Base-by-base conservation (phyloP, 1,140 invertebrate species). In the Meloidogyne hapla region DNA sequence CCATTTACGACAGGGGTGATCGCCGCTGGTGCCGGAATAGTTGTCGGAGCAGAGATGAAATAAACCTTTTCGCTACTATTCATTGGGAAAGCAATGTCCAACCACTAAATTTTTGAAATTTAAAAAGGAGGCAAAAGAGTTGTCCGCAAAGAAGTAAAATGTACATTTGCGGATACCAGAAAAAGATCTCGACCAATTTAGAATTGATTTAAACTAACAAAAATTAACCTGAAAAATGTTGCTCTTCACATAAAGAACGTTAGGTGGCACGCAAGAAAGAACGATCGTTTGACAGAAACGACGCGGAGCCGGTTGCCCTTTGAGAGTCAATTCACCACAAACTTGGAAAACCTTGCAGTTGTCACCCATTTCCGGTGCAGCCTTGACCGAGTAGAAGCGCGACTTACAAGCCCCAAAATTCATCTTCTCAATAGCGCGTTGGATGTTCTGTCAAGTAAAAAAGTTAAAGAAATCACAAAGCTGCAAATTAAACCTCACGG, bases 251-350 rank as follows among this genome's bases (percentile, higher is more conserved):
- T 78, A 78, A 15, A 74, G 61, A 2, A 61, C 33, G 23, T 77
- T 78, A 18, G 77, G 65, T 23, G 77, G 38, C 10, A 71, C 77
- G 10, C 66, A 56, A 8, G 48, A 77, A 38, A 78, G 66, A n/a
- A 78, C 69, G 15, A 78, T 61, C 6, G 45, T 79, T 65, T 78
- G 77, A 28, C 79, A 25, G 64, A 78, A 78, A 26, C 77, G 75
- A 18, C 67, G 77, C 13, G 76, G 76, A 12, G 38, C 8, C 12
- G 42, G 42, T 23, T 26, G 45, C 8, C 64, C 56, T 21, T 40
- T 40, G 28, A 79, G 45, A 23, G 77, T 38, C 65, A 78, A 13
- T n/a, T 78, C 77, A 63, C 77, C 77, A 38, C 77, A 78, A 71
- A 78, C 77, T 63, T 78, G 77, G 25, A 78, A 61, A 38, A 78